Base-by-base conservation (phyloP, 2,888 invertebrate genomes). In the Biston stratarius region DNA sequence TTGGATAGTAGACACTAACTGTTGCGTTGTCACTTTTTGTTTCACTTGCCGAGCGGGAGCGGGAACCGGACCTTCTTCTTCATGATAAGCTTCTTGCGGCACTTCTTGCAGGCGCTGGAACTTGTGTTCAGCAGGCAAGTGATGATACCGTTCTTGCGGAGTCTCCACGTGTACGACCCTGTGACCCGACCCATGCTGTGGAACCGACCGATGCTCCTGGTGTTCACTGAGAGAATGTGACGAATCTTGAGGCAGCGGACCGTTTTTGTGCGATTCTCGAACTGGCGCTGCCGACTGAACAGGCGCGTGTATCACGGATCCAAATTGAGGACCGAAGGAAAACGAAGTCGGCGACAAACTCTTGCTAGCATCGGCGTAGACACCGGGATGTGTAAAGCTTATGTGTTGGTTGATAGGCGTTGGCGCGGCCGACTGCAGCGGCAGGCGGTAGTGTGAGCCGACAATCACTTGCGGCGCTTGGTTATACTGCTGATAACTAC, bases 401-500 rank as follows among this genome's bases (percentile, higher is more conserved):
- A 53, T 67, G 55, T 45, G 81, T 67, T 65, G 85, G 85, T 38
- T 80, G 80, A 60, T 77, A 74, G 3, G 82, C 59, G 83, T 74
- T 1, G 85, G 80, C 9, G 78, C 71, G 6, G 84, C 77, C 1
- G 83, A 73, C 69, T 90, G 89, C 12, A 87, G 73, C 3, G 87
- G 84, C 11, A 86, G 71, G 51, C 83, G 81, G 70, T 84, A 88
- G 44, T 86, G 88, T n/a, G 85, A 78, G 36, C 85, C 86, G 38
- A 83, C 83, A 67, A 87, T 83, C 66, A 84, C 82, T 70, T 87
- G 88, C 2, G 87, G 84, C 5, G 83, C 75, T 69, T 87, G 88
- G 61, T 85, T 86, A 64, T 83, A 83, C 38, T 62, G 65, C 40
- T 49, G 58, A 34, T 34, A 83, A 64, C 74, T 78, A 0, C 88